Evolutionary conservation across 2,888 invertebrate genomes (phyloP), one percentile per base, ranked within the genome.

Genomic region (Anthrax anthrax): DNA sequence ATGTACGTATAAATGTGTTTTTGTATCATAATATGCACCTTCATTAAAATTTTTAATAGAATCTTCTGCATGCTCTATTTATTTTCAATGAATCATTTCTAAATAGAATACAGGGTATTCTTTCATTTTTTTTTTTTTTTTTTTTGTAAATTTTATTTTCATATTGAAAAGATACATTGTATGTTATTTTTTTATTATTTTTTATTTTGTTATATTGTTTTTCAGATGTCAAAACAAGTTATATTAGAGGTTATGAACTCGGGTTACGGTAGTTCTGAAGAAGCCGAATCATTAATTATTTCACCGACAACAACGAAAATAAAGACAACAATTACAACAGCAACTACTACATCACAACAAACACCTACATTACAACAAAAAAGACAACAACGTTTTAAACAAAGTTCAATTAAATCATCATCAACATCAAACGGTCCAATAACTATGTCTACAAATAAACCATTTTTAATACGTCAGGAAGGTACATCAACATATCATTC

Each of bases 391-490:
- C 9, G 12, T 3, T 12, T 12, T 12, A 3, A 12, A 12, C 9
- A 32, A 4, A 12, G 1, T 12, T 32, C 29, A 47, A 47, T 39
- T 13, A 13, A 4, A 34, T 36, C 36, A 36, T 36, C 36, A 8
- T 59, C 58, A 52, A 64, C 67, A 42, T 60, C 60, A 2, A 65
- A 66, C 55, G 64, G 66, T 49, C 67, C 67, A 51, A 64, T 61
- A 50, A 59, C 57, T 46, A 61, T 62, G 61, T 62, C 72, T 44
- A 70, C 73, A 53, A 75, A 76, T 49, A 88, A 88, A 65, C 88
- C 88, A 54, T 82, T 86, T 52, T 72, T 88, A 54, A 87, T 84
- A 72, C 77, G 88, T 54, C 88, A 88, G 70, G 87, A 88, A 70
- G 83, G 87, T 57, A 86, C 88, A 42, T 86, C 87, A 44, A 78